Evolutionary conservation across 37 sponge, comb jelly and placozoan species (phyloP).

Genomic region (Ephydatia muelleri): DNA sequence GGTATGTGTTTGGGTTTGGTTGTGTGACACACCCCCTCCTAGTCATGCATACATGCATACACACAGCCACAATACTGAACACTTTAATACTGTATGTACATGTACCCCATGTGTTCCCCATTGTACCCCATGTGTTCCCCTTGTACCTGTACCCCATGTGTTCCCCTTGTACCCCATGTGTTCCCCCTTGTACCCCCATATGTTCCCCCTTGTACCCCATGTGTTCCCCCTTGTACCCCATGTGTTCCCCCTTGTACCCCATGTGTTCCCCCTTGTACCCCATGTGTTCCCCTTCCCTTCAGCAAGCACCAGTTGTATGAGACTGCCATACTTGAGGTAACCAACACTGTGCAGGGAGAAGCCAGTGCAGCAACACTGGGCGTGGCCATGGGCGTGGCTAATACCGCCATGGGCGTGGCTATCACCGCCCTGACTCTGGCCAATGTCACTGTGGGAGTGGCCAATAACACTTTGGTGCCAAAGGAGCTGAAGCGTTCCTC

Average conservation of each 20-base stretch:
- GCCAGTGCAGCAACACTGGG: not conserved
- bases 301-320: conserved; percentile 82
- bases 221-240: not conserved
- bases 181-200: too few species aligned
- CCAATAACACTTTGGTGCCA: not conserved
- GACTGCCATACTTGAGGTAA: conserved; percentile 38
- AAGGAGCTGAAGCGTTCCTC: not conserved
- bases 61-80: conserved; percentile 44
- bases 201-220: too few species aligned
- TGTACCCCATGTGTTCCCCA: not conserved
- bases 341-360: not conserved
- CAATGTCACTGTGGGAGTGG: not conserved
- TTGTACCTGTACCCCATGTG: not conserved
- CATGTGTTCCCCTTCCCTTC: not conserved
- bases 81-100: not conserved
- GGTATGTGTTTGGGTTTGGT: conserved; percentile 66
- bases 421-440: not conserved
- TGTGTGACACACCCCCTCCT: too few species aligned
- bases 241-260: not conserved
- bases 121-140: not conserved
- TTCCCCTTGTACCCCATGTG: not conserved
- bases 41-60: conserved; percentile 62
- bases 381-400: too few species aligned
- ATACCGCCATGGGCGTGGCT: not conserved
- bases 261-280: not conserved